phyloP scores from a whole-genome alignment of 2,797 vertebrate genomes.

The Nyctibius grandis region DNA sequence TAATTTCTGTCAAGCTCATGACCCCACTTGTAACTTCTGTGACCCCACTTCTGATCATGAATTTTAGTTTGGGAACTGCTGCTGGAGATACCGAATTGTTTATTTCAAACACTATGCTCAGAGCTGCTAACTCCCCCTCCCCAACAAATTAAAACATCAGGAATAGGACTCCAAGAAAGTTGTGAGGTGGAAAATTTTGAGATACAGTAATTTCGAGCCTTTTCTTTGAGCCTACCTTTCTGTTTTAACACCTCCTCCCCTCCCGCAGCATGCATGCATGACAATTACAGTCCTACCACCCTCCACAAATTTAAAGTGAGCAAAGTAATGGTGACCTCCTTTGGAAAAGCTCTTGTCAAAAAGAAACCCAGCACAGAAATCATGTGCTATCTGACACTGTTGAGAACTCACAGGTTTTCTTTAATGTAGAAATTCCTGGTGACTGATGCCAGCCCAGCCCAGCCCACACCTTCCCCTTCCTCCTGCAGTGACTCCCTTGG shows the following conservation, averaged over 20 bases:
- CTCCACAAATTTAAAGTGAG: not conserved
- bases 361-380: not conserved
- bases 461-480: not conserved
- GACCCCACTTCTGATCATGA: not conserved
- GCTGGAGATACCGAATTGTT: not conserved
- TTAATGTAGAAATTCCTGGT: not conserved
- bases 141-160: not conserved
- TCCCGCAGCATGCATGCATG: not conserved
- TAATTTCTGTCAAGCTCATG: not conserved
- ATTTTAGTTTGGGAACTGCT: not conserved
- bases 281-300: not conserved
- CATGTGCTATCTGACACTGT: not conserved
- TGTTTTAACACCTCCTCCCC: not conserved
- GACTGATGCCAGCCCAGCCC: not conserved
- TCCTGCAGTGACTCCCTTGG: not conserved
- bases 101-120: not conserved
- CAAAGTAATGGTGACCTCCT: not conserved
- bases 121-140: not conserved
- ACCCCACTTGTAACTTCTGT: conserved; percentile 1
- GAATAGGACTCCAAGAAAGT: not conserved
- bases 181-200: not conserved
- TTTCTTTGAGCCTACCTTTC: not conserved
- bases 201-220: not conserved
- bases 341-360: not conserved
- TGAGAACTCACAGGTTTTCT: not conserved